These are phyloP conservation scores for Calephelis virginiensis DNA, from an alignment of 1,140 invertebrate species.

Conservation along the genomic window DNA sequence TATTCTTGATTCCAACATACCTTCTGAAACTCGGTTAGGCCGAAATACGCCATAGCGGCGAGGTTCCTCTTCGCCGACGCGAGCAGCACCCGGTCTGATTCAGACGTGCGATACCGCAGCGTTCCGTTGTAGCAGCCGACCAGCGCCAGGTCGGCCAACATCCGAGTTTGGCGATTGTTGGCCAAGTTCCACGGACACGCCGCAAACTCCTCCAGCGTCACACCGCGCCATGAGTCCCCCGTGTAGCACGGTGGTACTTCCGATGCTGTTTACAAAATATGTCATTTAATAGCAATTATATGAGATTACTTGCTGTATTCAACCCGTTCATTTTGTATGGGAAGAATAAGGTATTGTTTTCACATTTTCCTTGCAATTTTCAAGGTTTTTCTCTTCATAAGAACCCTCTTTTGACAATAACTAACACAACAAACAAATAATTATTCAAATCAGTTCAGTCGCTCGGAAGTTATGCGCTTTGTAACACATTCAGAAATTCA, in stretches of 20 bases:
- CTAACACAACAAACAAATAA: too few relatives aligned
- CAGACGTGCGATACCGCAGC: constrained; percentile 87
- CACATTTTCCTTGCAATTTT: too few relatives aligned
- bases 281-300: too few relatives aligned
- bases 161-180: constrained; percentile 96
- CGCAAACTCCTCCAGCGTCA: constrained; percentile 90
- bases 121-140: constrained; percentile 97
- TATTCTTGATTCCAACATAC: constrained; percentile 59
- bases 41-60: constrained; percentile 97
- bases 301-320: too few relatives aligned
- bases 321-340: too few relatives aligned
- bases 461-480: too few relatives aligned
- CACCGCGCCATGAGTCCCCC: constrained; percentile 82
- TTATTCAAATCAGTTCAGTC: too few relatives aligned
- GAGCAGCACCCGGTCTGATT: constrained; percentile 94
- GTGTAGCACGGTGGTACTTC: constrained; percentile 89
- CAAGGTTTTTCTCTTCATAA: too few relatives aligned
- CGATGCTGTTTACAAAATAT: constrained; percentile 63
- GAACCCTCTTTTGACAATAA: too few relatives aligned
- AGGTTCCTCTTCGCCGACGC: constrained; percentile 97
- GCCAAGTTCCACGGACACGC: constrained; percentile 95
- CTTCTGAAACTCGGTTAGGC: constrained; percentile 96
- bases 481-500: too few relatives aligned
- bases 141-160: constrained; percentile 96
- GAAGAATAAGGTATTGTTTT: too few relatives aligned